phyloP scores from a whole-genome alignment of 1,140 invertebrate genomes.

The Drosophila sucinea region DNA sequence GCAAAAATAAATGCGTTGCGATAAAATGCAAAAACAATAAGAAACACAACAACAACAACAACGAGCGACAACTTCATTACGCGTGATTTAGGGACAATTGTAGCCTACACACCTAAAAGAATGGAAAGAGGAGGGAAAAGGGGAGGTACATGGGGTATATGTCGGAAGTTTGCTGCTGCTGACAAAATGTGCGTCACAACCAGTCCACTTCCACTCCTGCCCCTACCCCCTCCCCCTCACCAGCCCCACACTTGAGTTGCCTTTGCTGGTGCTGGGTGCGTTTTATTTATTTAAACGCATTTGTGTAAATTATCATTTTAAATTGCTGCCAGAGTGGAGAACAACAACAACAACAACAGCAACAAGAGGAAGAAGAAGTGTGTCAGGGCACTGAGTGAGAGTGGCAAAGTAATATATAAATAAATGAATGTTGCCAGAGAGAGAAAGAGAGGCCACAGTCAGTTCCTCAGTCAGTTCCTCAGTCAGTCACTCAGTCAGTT shows the following conservation, averaged over 20 bases:
- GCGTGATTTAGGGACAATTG: conserved; percentile 82
- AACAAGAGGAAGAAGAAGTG: background rate
- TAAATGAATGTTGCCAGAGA: conserved; percentile 76
- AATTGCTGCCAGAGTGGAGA: conserved; percentile 63
- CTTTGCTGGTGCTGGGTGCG: conserved; percentile 41
- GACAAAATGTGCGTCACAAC: conserved; percentile 10
- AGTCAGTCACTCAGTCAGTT: conserved; percentile 32
- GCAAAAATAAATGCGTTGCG: conserved; percentile 78
- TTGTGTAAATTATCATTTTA: conserved; percentile 82
- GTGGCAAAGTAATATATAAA: conserved; percentile 75
- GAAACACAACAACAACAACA: conserved; percentile 27
- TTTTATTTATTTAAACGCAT: conserved; percentile 82
- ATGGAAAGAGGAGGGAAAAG: background rate
- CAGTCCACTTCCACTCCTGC: background rate
- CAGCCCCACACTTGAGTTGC: background rate
- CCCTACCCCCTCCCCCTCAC: background rate
- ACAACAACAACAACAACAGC: background rate
- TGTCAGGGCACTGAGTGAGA: background rate
- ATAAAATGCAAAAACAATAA: conserved; percentile 81
- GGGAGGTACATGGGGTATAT: background rate
- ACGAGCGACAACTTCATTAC: conserved; percentile 80
- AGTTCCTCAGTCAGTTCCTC: conserved; percentile 17
- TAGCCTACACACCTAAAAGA: conserved; percentile 70
- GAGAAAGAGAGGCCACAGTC: conserved; percentile 16
- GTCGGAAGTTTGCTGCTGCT: conserved; percentile 30